phyloP scores from a whole-genome alignment of 2,888 invertebrate genomes.

The Oscheius sp. region DNA sequence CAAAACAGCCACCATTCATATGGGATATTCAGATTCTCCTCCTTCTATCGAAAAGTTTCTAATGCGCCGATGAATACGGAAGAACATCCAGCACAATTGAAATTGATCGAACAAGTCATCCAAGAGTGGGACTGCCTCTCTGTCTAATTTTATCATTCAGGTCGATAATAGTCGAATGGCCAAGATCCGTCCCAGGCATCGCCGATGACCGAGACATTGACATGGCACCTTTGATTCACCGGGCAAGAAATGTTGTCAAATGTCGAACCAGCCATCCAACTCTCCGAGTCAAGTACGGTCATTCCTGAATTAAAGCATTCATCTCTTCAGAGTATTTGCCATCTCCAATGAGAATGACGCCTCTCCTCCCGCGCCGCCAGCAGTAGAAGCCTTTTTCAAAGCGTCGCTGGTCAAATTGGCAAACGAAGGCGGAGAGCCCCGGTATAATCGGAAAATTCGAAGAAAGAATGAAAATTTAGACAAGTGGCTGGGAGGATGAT shows the following conservation, averaged over 20 bases:
- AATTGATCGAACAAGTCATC: constrained; percentile 43
- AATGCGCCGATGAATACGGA: constrained; percentile 40
- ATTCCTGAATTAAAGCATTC: background rate
- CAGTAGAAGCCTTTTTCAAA: constrained; percentile 58
- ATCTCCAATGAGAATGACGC: constrained; percentile 13
- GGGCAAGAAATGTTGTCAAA: constrained; percentile 65
- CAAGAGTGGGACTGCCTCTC: constrained; percentile 39
- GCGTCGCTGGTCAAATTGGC: constrained; percentile 60
- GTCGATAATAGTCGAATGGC: constrained; percentile 64
- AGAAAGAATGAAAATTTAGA: constrained; percentile 21
- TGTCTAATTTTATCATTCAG: too few species aligned
- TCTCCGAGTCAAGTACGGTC: constrained; percentile 61
- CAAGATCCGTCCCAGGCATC: constrained; percentile 48
- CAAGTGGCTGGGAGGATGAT: constrained; percentile 64
- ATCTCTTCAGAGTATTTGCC: constrained; percentile 55
- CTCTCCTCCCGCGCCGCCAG: constrained; percentile 35
- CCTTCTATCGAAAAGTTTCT: constrained; percentile 42
- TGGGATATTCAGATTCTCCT: constrained; percentile 44
- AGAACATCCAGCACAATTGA: constrained; percentile 47
- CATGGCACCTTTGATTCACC: constrained; percentile 62
- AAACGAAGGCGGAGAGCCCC: constrained; percentile 51
- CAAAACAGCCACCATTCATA: background rate
- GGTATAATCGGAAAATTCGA: constrained; percentile 10
- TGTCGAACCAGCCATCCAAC: constrained; percentile 65
- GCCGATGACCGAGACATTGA: constrained; percentile 49